Evolutionary conservation across 2,797 vertebrate species (phyloP), one percentile per base, ranked within the genome.

Genomic region (Enteromius unitaeniatus): DNA sequence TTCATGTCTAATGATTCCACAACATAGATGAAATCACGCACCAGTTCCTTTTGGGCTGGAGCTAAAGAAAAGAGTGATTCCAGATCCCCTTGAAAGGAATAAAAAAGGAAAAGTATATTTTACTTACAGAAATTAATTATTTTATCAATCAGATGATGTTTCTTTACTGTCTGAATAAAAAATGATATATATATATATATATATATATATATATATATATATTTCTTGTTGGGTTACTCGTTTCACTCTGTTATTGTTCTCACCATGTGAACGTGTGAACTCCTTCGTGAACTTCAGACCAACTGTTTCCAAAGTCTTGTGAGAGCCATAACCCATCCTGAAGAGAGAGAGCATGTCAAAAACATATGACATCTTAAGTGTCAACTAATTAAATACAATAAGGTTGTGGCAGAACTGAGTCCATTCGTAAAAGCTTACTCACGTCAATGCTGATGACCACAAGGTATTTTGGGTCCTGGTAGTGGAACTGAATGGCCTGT

Each of bases 221-320:
- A 49, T 42, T 34, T 55, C 23, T 58, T 68, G 15, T 74, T 65
- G 26, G 58, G 58, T 62, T 62, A 31, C 34, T 55, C 14, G 51
- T n/a, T 13, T 55, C 58, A 58, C 40, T 23, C 6, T 40, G 21
- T 15, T 88, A 72, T 90, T 88, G 67, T 85, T 81, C 94, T 95
- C 92, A 96, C 95, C 95, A 96, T 68, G 92, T 92, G 88, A 93
- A 96, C 85, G 94, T 93, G 86, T 94, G 88, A 82, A 94, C 95
- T 90, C 92, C 94, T 81, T 94, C 89, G 6, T 96, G 93, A 80
- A 95, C 91, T 87, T 95, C 92, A 84, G 86, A 92, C 95, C 95
- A 96, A 40, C 69, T 89, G 19, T 87, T 89, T 0, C 95, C 95
- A 93, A 95, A 96, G 93, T 96, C 93, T 87, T 91, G 70, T 3